A percentile compares a stretch with the other conserved stretches of the same genome.
These are phyloP conservation scores for Hemithea aestivaria DNA, from an alignment of 2,888 invertebrate genomes.

Conservation along the genomic window DNA sequence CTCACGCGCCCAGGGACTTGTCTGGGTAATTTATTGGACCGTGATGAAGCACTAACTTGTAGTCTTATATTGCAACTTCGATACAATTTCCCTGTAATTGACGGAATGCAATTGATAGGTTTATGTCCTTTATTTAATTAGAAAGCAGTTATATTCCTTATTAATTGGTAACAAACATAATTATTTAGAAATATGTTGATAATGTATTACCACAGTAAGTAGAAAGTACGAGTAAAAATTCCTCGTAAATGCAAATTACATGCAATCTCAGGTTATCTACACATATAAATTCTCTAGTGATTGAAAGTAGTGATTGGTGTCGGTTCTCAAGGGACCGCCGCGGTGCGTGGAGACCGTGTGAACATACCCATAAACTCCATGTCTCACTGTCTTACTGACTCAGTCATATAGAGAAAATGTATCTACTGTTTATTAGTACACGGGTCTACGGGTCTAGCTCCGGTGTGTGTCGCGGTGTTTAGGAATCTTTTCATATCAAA, in stretches of 20 bases:
- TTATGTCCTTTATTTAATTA: slow-evolving; percentile 7
- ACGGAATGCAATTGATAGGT: slow-evolving; percentile 2
- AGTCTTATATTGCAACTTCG: slow-evolving; percentile 12
- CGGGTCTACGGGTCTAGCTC: no score
- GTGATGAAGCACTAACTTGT: slow-evolving; percentile 15
- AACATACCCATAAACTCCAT: slow-evolving; percentile 4
- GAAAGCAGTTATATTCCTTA: no score
- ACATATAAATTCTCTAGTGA: slow-evolving; percentile 7
- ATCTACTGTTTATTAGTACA: no score
- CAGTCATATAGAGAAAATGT: no score
- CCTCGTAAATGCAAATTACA: slow-evolving; percentile 1
- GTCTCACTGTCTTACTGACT: no score
- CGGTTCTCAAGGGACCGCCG: slow-evolving; percentile 21
- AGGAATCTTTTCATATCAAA: no score
- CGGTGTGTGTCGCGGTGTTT: no score
- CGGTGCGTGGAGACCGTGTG: slow-evolving; percentile 22
- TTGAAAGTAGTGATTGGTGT: slow-evolving; percentile 22
- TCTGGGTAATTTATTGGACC: slow-evolving; percentile 18
- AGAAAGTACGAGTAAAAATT: neutral
- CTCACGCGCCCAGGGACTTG: slow-evolving; percentile 45
- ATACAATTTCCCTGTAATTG: slow-evolving; percentile 12
- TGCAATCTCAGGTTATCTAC: slow-evolving; percentile 6
- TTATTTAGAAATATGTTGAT: no score
- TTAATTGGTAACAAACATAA: no score
- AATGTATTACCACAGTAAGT: no score